Evolutionary conservation across 2,113 vertebrate genomes (phyloP), one percentile per base, ranked within the genome.

Genomic region (Paraplagusia blochii): DNA sequence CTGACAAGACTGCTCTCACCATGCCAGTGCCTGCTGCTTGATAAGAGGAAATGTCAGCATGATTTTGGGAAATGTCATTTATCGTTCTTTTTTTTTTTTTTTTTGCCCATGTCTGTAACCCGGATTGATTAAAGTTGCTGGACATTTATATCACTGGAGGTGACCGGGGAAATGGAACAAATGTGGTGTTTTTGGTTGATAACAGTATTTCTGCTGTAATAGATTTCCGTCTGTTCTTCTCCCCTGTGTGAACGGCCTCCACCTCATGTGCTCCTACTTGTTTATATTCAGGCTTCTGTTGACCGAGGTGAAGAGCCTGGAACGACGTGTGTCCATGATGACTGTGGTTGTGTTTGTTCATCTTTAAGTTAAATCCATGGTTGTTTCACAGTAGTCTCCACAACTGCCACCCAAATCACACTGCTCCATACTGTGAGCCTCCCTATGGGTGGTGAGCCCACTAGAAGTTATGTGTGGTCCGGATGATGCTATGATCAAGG

Each of bases 21-120:
- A 72, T 68, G 69, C 82, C 86, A 77, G 73, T 89, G 89, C 85
- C 86, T 87, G 83, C 71, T 84, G 84, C 88, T 86, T 71, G 89
- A 92, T 92, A 91, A 91, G 84, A 83, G 89, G 73, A 90, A 89
- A 90, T 90, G 88, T 90, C 89, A 90, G 85, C 77, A 69, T 85
- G 84, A 87, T 89, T 89, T 88, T 82, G 75, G 78, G 76, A 91
- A 90, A 90, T 89, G 89, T 87, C 85, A 89, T 90, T 92, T 92
- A 88, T 90, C 84, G 80, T 19, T 39, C 81, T 77, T 89, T 77
- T 85, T 74, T 90, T 83, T 79, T 19, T 39, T 80, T 77, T 89
- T 77, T 85, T 74, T 81, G 69, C 76, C 80, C 73, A 46, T 84
- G 85, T 86, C 84, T 85, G 82, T 83, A 88, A 80, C 81, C 71